These are phyloP conservation scores for Diphyllodes magnificus DNA, from an alignment of 2,113 vertebrate species.

Conservation along the genomic window DNA sequence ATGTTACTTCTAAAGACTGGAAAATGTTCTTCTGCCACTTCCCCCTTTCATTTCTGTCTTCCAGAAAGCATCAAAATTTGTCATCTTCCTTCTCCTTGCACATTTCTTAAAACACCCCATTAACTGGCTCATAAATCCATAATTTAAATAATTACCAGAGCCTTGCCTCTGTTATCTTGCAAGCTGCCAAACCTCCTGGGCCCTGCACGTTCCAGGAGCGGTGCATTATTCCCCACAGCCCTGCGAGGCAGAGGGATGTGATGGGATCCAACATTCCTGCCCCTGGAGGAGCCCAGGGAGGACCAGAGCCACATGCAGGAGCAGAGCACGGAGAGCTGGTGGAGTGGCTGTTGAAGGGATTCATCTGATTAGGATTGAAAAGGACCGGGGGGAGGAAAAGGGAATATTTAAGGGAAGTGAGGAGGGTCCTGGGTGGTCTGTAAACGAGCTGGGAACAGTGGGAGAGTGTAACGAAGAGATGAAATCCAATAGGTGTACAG, in stretches of 20 bases:
- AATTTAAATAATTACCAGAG: neutral
- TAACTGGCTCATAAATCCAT: slow-evolving; percentile 1
- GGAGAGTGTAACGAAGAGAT: slow-evolving; percentile 34
- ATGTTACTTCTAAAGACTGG: neutral
- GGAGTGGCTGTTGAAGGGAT: neutral
- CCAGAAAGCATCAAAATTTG: neutral
- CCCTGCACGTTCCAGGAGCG: neutral
- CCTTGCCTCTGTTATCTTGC: neutral
- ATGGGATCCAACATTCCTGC: neutral
- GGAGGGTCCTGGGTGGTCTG: slow-evolving; percentile 57
- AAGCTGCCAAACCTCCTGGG: slow-evolving; percentile 2
- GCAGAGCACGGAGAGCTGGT: neutral
- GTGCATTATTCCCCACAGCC: neutral
- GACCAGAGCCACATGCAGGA: neutral
- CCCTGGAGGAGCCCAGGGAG: neutral
- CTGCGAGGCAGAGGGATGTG: neutral
- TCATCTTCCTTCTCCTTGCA: neutral
- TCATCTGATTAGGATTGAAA: slow-evolving; percentile 1
- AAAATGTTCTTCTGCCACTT: neutral
- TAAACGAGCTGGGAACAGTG: neutral
- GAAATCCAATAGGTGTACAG: slow-evolving; percentile 54
- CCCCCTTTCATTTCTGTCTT: neutral
- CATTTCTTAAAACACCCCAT: neutral
- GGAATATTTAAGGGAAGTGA: neutral
- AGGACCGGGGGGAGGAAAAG: neutral